A percentile compares a stretch with the other conserved stretches of the same genome.
Conservation (phyloP, 2,888 invertebrate species). For the Thecocarcelia acutangulata region DNA sequence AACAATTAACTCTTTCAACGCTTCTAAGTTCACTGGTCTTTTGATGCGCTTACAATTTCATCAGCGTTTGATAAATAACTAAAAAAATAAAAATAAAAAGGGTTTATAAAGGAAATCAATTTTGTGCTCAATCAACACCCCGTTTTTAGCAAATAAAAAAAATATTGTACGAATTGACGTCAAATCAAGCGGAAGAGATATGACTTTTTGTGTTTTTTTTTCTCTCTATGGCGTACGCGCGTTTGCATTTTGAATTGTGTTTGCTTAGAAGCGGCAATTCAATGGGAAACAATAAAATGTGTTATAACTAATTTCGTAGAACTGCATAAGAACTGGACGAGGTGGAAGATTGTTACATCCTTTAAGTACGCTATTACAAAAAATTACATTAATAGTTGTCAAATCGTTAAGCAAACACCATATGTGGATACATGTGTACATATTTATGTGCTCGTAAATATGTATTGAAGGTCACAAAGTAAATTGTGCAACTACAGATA, state of each 20-base stretch:
- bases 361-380: too few relatives aligned
- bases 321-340: too few relatives aligned
- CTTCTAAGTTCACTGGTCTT: slow-evolving; percentile 1
- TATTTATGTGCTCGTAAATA: too few relatives aligned
- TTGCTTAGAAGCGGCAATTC: slow-evolving; percentile 53
- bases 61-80: slow-evolving; percentile 24
- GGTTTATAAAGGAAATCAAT: slow-evolving; percentile 56
- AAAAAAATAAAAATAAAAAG: too few relatives aligned
- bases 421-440: too few relatives aligned
- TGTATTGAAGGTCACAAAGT: too few relatives aligned
- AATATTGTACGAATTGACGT: slow-evolving; percentile 38
- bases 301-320: too few relatives aligned
- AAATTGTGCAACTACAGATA: too few relatives aligned
- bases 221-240: slow-evolving; percentile 38
- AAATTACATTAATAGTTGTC: too few relatives aligned
- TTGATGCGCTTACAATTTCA: slow-evolving; percentile 7
- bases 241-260: slow-evolving; percentile 50
- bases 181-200: slow-evolving; percentile 60
- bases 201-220: slow-evolving; percentile 15
- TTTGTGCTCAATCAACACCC: slow-evolving; percentile 58
- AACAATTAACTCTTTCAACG: slow-evolving; percentile 65
- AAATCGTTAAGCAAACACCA: too few relatives aligned
- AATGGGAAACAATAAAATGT: slow-evolving; percentile 32
- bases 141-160: slow-evolving; percentile 35
- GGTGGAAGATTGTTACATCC: too few relatives aligned